A percentile compares a stretch with the other conserved stretches of the same genome.
Evolutionary conservation across 2,113 vertebrate genomes (phyloP).

Genomic region (Cynopterus brachyotis): DNA sequence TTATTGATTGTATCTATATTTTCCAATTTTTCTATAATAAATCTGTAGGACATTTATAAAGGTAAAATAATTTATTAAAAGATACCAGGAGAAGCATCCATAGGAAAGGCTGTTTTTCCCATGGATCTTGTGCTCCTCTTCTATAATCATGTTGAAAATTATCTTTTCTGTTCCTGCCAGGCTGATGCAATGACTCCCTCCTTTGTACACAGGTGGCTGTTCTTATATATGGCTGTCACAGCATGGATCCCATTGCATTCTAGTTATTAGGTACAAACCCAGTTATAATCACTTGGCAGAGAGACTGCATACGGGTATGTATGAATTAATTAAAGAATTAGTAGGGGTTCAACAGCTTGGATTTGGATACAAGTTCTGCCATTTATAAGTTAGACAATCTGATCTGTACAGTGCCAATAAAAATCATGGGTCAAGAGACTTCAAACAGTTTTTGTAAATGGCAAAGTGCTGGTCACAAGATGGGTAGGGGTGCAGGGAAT

Average conservation of each 20-base stretch:
- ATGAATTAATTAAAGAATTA: background rate
- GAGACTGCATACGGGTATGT: background rate
- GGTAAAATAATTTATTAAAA: slow-evolving; percentile 37
- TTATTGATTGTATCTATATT: slow-evolving; percentile 7
- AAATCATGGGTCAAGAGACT: background rate
- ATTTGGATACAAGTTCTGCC: background rate
- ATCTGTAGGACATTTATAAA: background rate
- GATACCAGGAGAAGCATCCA: background rate
- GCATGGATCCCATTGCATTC: background rate
- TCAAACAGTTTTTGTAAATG: background rate
- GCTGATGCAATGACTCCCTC: slow-evolving; percentile 48
- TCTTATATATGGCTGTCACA: background rate
- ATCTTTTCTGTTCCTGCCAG: background rate
- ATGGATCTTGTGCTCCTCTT: background rate
- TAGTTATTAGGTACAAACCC: background rate
- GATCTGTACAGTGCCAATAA: background rate
- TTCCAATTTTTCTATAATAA: slow-evolving; percentile 39
- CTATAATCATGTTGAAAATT: background rate
- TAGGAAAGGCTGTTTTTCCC: background rate
- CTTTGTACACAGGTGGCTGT: background rate
- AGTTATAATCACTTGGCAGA: background rate
- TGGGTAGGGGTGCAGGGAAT: background rate
- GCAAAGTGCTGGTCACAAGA: background rate
- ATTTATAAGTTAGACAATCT: background rate
- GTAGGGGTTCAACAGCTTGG: background rate